These are phyloP conservation scores for Hemithea aestivaria DNA, from an alignment of 2,888 invertebrate species.

Conservation along the genomic window DNA sequence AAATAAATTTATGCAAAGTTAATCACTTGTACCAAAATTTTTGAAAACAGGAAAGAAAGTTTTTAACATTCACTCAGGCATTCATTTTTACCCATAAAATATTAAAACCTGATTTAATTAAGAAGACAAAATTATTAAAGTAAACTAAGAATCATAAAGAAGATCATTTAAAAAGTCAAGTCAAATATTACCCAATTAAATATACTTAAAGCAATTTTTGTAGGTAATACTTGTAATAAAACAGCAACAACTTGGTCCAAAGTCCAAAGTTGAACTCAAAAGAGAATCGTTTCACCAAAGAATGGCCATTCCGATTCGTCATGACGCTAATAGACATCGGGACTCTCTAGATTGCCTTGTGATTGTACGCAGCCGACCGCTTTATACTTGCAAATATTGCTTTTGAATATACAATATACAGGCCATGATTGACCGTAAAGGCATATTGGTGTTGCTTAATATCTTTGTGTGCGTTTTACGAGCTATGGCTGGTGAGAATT, in stretches of 20 bases:
- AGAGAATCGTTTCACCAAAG: constrained; percentile 35
- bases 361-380: constrained; percentile 38
- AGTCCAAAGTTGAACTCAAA: constrained; percentile 34
- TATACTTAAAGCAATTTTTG: no score
- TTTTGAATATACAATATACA: constrained; percentile 41
- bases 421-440: constrained; percentile 23
- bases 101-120: no score
- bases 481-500: neutral
- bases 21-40: no score
- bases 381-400: constrained; percentile 44
- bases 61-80: no score
- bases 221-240: neutral
- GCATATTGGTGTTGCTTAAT: constrained; percentile 15
- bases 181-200: no score
- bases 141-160: no score
- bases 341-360: constrained; percentile 41
- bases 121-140: no score
- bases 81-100: no score
- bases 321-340: constrained; percentile 46
- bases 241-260: constrained; percentile 31
- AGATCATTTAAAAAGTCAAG: no score
- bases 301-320: constrained; percentile 56
- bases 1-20: no score
- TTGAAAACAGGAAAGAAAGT: no score
- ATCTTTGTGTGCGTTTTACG: constrained; percentile 10